These are phyloP conservation scores for Acanthurus tractus DNA, from an alignment of 2,797 vertebrate genomes.

Conservation along the genomic window DNA sequence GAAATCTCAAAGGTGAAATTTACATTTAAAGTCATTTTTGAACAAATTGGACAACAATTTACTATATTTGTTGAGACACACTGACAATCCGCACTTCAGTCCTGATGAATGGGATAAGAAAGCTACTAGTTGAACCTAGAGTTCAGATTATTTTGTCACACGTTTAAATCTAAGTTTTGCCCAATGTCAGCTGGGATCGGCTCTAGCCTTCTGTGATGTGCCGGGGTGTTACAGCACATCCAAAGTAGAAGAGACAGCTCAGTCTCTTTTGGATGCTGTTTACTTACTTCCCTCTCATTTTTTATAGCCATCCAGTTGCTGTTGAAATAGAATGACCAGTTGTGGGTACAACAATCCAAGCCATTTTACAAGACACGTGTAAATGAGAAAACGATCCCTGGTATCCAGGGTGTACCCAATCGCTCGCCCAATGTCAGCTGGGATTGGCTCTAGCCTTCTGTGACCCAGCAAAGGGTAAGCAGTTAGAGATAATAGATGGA, in stretches of 20 bases:
- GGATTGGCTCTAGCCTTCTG: background rate
- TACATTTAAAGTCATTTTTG: background rate
- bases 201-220: too few species aligned
- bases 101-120: background rate
- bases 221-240: background rate
- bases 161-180: background rate
- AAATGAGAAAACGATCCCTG: background rate
- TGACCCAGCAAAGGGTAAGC: background rate
- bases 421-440: too few species aligned
- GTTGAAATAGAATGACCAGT: background rate
- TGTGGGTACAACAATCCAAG: background rate
- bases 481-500: background rate
- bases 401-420: background rate
- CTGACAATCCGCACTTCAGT: background rate
- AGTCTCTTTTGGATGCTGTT: background rate
- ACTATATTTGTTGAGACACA: too few species aligned
- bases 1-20: background rate
- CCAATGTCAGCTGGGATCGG: too few species aligned
- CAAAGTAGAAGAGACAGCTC: background rate
- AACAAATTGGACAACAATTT: background rate
- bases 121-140: background rate
- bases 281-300: background rate
- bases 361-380: background rate
- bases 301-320: background rate
- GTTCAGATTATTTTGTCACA: background rate